phyloP scores from a whole-genome alignment of 2,888 invertebrate species.

The Drosophila multiciliata region DNA sequence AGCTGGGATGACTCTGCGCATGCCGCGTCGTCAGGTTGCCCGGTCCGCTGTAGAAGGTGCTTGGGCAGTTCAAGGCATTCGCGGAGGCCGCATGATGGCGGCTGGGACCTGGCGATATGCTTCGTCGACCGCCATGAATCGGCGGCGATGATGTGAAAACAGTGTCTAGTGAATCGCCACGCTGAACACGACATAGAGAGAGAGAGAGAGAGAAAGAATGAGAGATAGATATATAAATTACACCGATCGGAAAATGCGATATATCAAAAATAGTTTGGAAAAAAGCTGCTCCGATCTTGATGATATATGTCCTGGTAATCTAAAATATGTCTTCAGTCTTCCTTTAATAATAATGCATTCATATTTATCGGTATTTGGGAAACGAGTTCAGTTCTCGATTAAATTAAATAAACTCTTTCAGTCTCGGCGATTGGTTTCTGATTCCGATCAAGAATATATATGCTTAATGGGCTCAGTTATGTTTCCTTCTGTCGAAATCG shows the following conservation, averaged over 20 bases:
- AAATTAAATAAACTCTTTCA: not conserved
- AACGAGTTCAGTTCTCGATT: not conserved
- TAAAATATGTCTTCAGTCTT: not conserved
- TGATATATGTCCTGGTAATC: not conserved
- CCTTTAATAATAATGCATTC: too few species aligned
- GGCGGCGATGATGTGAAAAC: constrained; percentile 88
- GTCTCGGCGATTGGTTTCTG: not conserved
- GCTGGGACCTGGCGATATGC: constrained; percentile 78
- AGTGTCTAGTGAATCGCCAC: constrained; percentile 89
- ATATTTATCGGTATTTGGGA: not conserved
- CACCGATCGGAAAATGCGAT: not conserved
- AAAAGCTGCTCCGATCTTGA: not conserved
- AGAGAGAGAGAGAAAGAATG: not conserved
- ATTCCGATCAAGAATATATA: too few species aligned
- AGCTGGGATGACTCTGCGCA: constrained; percentile 71
- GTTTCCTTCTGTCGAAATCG: too few species aligned
- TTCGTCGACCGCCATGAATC: constrained; percentile 71
- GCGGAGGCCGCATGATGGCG: constrained; percentile 69
- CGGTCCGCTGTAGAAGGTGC: constrained; percentile 64
- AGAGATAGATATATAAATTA: not conserved
- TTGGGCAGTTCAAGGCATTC: constrained; percentile 65
- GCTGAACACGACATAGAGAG: constrained; percentile 82
- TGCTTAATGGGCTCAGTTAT: too few species aligned
- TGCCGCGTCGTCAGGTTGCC: constrained; percentile 63
- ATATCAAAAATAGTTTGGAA: not conserved